phyloP scores from a whole-genome alignment of 92 coral and sea anemone species.

The Epizoanthus scotinus region DNA sequence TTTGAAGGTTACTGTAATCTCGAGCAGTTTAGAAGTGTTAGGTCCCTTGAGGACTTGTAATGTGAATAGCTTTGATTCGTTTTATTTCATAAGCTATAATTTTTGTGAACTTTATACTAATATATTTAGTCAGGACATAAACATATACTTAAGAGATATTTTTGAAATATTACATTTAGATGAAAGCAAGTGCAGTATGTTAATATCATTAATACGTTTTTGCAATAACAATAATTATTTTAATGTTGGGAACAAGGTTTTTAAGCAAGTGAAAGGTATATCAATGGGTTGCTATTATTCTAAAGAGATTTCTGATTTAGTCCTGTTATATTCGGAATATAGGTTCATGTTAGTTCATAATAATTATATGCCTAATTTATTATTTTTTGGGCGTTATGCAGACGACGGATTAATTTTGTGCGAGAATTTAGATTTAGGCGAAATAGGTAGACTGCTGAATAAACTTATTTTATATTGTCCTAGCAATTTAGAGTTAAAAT shows the following conservation, averaged over 20 bases:
- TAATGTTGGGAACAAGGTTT: neutral
- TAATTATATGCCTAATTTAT: neutral
- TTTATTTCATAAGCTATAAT: neutral
- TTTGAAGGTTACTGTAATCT: neutral
- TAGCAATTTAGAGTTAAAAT: neutral
- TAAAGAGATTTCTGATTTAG: neutral
- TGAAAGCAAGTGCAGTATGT: neutral
- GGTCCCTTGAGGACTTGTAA: neutral
- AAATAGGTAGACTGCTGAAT: neutral
- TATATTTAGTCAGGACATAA: neutral
- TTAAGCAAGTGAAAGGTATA: neutral
- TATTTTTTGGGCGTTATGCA: neutral
- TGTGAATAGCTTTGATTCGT: neutral
- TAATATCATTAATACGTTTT: neutral
- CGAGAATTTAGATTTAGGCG: neutral
- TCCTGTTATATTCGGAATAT: neutral
- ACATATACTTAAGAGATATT: neutral
- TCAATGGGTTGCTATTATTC: neutral
- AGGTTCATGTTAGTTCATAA: no score
- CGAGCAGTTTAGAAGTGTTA: neutral
- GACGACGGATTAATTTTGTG: neutral
- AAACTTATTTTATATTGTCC: neutral
- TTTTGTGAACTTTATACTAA: neutral
- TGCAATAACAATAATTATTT: neutral
- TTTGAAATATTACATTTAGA: neutral